phyloP scores from a whole-genome alignment of 2,113 vertebrate species.

The Oreochromis aureus region DNA sequence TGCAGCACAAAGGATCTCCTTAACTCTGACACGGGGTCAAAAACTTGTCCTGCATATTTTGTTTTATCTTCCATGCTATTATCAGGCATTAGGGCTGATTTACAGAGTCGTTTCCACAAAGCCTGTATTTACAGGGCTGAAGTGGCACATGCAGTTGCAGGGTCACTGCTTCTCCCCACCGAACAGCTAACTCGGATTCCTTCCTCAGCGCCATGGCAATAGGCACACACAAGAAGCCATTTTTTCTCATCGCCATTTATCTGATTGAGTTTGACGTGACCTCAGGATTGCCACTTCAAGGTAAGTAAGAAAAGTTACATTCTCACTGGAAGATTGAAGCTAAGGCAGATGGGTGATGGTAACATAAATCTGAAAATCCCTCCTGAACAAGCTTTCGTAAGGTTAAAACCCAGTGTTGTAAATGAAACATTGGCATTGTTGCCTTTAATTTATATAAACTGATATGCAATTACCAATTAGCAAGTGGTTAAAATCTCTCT shows the following conservation, averaged over 20 bases:
- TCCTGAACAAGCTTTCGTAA: neutral
- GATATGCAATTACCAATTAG: neutral
- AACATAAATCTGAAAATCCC: neutral
- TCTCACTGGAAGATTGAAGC: neutral
- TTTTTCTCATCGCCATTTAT: conserved; percentile 39
- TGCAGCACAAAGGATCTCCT: conserved; percentile 42
- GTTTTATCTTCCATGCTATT: conserved; percentile 52
- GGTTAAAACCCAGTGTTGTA: neutral
- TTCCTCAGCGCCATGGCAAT: conserved; percentile 25
- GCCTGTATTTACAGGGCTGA: conserved; percentile 57
- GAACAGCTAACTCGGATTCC: conserved; percentile 50
- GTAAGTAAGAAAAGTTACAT: neutral
- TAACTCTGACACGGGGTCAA: conserved; percentile 32
- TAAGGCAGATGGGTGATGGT: neutral
- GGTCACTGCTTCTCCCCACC: conserved; percentile 57
- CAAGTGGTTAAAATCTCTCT: neutral
- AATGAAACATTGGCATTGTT: neutral
- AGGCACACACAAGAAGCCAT: conserved; percentile 33
- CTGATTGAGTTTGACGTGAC: conserved; percentile 36
- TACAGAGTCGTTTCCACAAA: conserved; percentile 54
- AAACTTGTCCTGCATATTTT: conserved; percentile 43
- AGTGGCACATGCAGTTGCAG: conserved; percentile 57
- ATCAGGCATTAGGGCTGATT: conserved; percentile 54
- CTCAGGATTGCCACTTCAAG: neutral
- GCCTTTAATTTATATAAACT: neutral